phyloP scores from a whole-genome alignment of 37 sponge, comb jelly and placozoan genomes.

The Hormiphora californensis region DNA sequence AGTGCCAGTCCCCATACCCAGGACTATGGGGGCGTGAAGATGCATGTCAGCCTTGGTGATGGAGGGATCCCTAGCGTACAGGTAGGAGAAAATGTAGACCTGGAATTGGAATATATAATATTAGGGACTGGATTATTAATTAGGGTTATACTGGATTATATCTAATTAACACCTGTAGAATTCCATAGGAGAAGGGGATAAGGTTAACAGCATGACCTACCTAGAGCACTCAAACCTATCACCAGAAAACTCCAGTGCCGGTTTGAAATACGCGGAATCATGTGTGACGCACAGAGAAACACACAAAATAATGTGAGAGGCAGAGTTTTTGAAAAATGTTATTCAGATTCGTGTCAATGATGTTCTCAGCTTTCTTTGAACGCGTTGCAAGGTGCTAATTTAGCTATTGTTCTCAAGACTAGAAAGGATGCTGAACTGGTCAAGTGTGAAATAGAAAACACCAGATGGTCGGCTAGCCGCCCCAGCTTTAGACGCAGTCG shows the following conservation, averaged over 20 bases:
- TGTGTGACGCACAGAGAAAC: too few species aligned
- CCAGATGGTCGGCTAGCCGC: too few species aligned
- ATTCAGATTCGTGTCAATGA: too few species aligned
- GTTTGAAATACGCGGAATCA: background rate
- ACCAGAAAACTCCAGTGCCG: background rate
- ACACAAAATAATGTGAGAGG: too few species aligned
- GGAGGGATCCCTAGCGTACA: background rate
- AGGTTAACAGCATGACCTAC: slow-evolving; percentile 36
- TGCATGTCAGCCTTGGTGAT: slow-evolving; percentile 14
- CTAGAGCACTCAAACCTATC: background rate
- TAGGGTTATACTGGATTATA: background rate
- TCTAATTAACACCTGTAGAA: background rate
- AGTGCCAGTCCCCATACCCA: slow-evolving; percentile 30
- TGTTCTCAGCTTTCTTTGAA: too few species aligned
- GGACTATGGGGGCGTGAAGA: slow-evolving; percentile 15
- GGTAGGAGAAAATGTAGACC: slow-evolving; percentile 28
- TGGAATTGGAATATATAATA: background rate
- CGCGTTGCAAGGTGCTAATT: too few species aligned
- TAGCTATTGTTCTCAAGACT: too few species aligned
- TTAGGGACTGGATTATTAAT: background rate
- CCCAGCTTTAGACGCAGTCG: too few species aligned
- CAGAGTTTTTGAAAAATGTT: too few species aligned
- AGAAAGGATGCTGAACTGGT: too few species aligned
- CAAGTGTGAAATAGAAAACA: too few species aligned
- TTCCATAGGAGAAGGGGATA: slow-evolving; percentile 39